phyloP scores from a whole-genome alignment of 2,113 vertebrate genomes.

The Oxyruncus cristatus region DNA sequence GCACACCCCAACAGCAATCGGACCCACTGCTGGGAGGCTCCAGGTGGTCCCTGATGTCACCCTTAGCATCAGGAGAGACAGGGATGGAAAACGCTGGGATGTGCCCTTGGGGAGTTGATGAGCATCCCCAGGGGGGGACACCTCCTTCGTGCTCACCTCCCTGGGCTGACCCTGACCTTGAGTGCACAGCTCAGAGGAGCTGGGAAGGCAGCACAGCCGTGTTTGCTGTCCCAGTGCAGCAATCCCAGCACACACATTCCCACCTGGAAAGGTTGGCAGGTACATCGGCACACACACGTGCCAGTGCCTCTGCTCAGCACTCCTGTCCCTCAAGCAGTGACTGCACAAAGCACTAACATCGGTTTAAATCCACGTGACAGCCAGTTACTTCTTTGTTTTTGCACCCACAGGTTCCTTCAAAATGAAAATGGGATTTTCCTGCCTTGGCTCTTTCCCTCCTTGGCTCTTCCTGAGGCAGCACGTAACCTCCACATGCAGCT shows the following conservation, averaged over 20 bases:
- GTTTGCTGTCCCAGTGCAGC: neutral
- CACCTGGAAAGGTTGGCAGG: rapidly evolving
- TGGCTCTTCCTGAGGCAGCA: neutral
- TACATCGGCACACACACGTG: rapidly evolving
- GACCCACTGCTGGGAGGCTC: neutral
- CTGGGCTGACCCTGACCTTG: neutral
- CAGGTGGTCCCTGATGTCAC: rapidly evolving
- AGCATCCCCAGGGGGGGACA: neutral
- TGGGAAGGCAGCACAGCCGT: neutral
- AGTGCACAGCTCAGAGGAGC: neutral
- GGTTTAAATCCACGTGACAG: neutral
- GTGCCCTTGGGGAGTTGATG: neutral
- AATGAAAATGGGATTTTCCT: neutral
- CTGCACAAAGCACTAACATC: rapidly evolving
- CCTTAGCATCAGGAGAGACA: rapidly evolving
- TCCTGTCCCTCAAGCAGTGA: neutral
- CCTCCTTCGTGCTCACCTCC: neutral
- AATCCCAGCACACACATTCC: neutral
- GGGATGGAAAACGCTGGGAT: neutral
- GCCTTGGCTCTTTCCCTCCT: neutral
- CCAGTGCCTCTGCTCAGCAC: neutral
- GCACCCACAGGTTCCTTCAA: neutral
- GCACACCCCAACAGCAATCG: rapidly evolving
- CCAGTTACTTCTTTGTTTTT: neutral
- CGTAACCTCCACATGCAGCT: neutral